Base-by-base conservation (phyloP, 2,888 invertebrate species). In the Griposia aprilina region DNA sequence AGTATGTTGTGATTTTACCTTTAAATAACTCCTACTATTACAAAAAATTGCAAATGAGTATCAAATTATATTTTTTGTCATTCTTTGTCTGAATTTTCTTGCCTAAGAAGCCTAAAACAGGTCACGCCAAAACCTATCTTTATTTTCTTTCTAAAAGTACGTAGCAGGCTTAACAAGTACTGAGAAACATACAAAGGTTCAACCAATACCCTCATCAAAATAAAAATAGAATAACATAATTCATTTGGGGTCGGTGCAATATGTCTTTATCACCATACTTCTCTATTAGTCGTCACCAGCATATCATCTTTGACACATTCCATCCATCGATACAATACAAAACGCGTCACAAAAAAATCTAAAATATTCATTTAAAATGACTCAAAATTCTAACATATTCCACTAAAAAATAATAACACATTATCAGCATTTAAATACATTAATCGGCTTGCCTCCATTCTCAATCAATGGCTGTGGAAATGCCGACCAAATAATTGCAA, bases 401-500 rank as follows among this genome's bases (percentile, higher is more conserved):
- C 57, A 68, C 57, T 68, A 30, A 83, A 78, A 59, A 72, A 26
- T 79, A 71, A 75, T 83, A 81, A 60, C 55, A 66, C 72, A 81
- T 77, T 68, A 86, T 50, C 66, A 57, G 63, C 77, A 85, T 90
- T 91, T 90, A 90, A 93, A 94, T 92, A 92, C 92, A 93, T 90
- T 90, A 90, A 88, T 87, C 81, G 73, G 83, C 83, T 88, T 92
- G 89, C 90, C 57, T 80, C 91, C 90, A 94, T 92, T 93, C 94
- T 93, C 93, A 93, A 94, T 95, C 93, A 93, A 91, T 91, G 90
- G 89, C 83, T 83, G 88, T 86, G 89, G 84, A 90, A 93, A 92
- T 90, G 87, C 90, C 88, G 84, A 86, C 91, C 92, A 93, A 94
- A 95, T 94, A 95, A 95, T 94, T 93, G 92, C 86, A 86, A 84